These are phyloP conservation scores for Tetanocera ferruginea DNA, from an alignment of 2,888 invertebrate species.

Conservation along the genomic window DNA sequence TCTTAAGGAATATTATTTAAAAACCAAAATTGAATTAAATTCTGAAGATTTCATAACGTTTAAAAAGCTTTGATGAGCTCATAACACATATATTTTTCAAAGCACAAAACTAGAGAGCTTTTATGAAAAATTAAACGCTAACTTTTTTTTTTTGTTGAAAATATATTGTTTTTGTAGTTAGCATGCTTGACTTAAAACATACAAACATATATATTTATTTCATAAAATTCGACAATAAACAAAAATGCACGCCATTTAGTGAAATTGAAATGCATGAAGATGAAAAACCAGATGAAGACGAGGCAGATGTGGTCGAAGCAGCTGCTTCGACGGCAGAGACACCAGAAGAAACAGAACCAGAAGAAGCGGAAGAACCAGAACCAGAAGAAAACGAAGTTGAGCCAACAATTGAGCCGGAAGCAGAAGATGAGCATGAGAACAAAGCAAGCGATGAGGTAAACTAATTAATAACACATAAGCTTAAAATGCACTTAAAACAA, in stretches of 20 bases:
- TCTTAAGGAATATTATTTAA: too few relatives aligned
- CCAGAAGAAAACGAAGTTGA: conserved; percentile 29
- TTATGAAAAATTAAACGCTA: not conserved
- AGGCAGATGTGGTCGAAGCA: not conserved
- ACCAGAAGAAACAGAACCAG: not conserved
- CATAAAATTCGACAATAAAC: conserved; percentile 1
- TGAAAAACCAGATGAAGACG: conserved; percentile 29
- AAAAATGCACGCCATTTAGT: not conserved
- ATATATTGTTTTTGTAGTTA: conserved; percentile 8
- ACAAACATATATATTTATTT: not conserved
- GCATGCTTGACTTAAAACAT: conserved; percentile 4
- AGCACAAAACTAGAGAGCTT: too few relatives aligned
- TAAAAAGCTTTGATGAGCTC: too few relatives aligned
- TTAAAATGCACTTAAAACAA: not conserved
- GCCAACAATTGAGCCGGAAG: conserved; percentile 32
- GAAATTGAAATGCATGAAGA: conserved; percentile 25
- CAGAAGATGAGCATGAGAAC: conserved; percentile 42
- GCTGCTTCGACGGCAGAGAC: not conserved
- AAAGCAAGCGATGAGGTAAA: conserved; percentile 31
- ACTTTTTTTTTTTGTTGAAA: not conserved
- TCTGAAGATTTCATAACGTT: too few relatives aligned
- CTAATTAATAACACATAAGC: not conserved
- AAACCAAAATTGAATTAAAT: too few relatives aligned
- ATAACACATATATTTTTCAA: too few relatives aligned
- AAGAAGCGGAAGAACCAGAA: conserved; percentile 10